A percentile compares a stretch with the other conserved stretches of the same genome.
These are phyloP conservation scores for Fistularia commersonii DNA, from an alignment of 2,797 vertebrate genomes.

Conservation along the genomic window DNA sequence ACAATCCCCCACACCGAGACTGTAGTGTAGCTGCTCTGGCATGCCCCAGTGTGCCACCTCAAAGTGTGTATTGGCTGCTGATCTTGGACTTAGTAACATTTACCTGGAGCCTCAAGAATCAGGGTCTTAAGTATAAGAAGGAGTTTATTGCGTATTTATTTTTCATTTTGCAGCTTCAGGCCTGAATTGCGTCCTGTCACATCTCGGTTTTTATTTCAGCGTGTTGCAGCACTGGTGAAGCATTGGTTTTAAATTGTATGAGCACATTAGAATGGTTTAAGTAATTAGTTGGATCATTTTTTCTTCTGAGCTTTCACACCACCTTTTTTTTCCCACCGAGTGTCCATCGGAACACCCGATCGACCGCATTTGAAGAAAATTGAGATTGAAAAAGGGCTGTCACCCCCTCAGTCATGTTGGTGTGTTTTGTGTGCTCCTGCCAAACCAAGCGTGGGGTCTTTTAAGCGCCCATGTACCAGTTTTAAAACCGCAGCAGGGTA, in stretches of 20 bases:
- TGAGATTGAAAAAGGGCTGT: conserved; percentile 51
- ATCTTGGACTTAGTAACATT: conserved; percentile 67
- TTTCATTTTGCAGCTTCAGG: no score
- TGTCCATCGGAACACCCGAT: conserved; percentile 41
- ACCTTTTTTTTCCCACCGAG: conserved; percentile 17
- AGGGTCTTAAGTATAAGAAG: background rate
- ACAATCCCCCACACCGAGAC: conserved; percentile 35
- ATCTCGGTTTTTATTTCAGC: no score
- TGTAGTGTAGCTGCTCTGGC: conserved; percentile 32
- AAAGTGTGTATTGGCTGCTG: conserved; percentile 24
- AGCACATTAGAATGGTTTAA: no score
- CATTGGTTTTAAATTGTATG: no score
- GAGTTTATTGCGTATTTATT: no score
- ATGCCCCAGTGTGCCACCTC: conserved; percentile 34
- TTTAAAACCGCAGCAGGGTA: conserved; percentile 43
- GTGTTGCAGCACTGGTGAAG: background rate
- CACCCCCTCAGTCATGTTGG: conserved; percentile 21
- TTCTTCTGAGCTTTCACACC: conserved; percentile 22
- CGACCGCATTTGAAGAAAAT: conserved; percentile 52
- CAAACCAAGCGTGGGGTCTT: conserved; percentile 50
- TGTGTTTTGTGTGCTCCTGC: conserved; percentile 60
- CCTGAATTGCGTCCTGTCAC: no score
- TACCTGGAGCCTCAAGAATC: conserved; percentile 72
- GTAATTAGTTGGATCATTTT: conserved; percentile 8
- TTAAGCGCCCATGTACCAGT: conserved; percentile 35